phyloP scores from a whole-genome alignment of 2,113 vertebrate species.

The Calyptomena viridis region DNA sequence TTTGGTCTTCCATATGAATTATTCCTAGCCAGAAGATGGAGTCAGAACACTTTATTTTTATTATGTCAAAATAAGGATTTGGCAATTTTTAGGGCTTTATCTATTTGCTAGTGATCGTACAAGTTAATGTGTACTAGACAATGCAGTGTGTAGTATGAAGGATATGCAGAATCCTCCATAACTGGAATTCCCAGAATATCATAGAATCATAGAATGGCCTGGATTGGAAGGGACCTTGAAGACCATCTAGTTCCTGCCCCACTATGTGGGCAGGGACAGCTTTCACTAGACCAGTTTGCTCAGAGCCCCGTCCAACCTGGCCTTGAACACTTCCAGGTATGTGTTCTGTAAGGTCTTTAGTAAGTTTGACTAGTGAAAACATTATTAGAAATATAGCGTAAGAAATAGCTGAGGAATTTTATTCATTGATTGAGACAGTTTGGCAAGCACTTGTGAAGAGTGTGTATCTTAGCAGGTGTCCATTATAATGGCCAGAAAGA shows the following conservation, averaged over 20 bases:
- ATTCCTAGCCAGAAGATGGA: slow-evolving; percentile 17
- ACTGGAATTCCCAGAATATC: not conserved
- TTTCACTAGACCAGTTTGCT: not conserved
- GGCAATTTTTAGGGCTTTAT: not conserved
- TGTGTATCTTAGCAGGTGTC: not conserved
- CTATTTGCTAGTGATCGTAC: not conserved
- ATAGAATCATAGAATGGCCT: not conserved
- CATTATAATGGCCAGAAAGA: not conserved
- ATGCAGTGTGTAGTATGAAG: not conserved
- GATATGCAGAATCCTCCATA: not conserved
- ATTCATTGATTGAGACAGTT: not conserved
- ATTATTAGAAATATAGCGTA: not conserved
- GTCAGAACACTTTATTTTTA: not conserved
- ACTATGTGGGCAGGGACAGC: too few species aligned
- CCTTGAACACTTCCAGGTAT: not conserved
- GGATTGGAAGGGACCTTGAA: not conserved
- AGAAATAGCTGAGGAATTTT: not conserved
- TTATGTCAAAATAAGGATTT: not conserved
- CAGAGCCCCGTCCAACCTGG: not conserved
- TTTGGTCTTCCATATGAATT: not conserved
- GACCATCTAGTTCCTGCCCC: not conserved
- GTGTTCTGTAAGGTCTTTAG: not conserved
- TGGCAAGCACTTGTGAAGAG: not conserved
- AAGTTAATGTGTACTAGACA: not conserved
- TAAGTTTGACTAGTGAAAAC: not conserved